Conservation (phyloP, 2,113 vertebrate species). For the Sturnira hondurensis region DNA sequence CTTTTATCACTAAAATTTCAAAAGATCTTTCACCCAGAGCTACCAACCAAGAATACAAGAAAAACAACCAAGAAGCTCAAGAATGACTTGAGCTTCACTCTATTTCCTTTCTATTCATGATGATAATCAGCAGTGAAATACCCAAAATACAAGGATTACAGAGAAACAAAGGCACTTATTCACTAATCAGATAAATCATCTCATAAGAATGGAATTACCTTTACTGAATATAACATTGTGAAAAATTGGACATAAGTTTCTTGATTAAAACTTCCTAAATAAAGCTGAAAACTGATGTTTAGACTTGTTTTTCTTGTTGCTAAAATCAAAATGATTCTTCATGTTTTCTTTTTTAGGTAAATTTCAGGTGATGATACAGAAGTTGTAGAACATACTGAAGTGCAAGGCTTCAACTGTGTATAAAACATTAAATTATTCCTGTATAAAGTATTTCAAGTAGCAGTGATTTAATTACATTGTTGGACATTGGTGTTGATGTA, state of each 20-base stretch:
- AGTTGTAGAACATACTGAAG: conserved; percentile 82
- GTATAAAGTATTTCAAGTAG: conserved; percentile 46
- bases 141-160: background rate
- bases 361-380: conserved; percentile 99
- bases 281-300: background rate
- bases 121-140: conserved; percentile 22
- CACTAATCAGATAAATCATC: background rate
- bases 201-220: background rate
- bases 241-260: conserved; percentile 28
- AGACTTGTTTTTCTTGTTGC: conserved; percentile 15
- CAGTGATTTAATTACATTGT: conserved; percentile 40
- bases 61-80: too few relatives aligned
- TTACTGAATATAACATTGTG: background rate
- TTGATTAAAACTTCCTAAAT: conserved; percentile 29
- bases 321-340: conserved; percentile 39
- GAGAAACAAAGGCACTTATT: background rate
- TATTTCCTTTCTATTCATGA: conserved; percentile 23
- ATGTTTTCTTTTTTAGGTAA: conserved; percentile 85
- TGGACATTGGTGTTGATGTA: conserved; percentile 40
- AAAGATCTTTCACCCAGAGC: background rate
- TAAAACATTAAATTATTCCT: conserved; percentile 62
- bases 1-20: conserved; percentile 7
- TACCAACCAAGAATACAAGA: conserved; percentile 24
- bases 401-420: conserved; percentile 41
- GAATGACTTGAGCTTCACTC: background rate